Evolutionary conservation across 2,797 vertebrate genomes (phyloP).

Genomic region (Borostomias antarcticus): DNA sequence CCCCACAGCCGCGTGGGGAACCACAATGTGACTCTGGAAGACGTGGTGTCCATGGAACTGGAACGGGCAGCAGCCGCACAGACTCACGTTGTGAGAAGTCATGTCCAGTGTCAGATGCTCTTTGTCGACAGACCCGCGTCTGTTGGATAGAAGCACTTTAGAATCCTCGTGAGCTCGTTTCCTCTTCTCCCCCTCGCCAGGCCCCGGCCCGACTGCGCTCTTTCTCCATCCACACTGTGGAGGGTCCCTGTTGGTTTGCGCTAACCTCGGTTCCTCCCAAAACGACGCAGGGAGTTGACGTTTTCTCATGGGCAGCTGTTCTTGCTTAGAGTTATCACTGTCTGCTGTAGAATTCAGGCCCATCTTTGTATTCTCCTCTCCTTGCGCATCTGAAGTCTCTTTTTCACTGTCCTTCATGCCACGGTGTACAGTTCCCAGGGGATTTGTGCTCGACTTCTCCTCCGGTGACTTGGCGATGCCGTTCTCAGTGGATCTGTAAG

Average conservation of each 20-base stretch:
- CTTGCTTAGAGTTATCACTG: slow-evolving; percentile 58
- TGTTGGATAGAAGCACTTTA: slow-evolving; percentile 52
- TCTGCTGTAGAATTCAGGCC: slow-evolving; percentile 59
- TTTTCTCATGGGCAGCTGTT: slow-evolving; percentile 96
- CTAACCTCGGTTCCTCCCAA: slow-evolving; percentile 92
- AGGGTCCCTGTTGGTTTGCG: slow-evolving; percentile 61
- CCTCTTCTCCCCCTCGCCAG: slow-evolving; percentile 54
- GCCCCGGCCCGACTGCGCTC: slow-evolving; percentile 46
- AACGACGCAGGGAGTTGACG: slow-evolving; percentile 96
- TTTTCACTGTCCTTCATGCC: slow-evolving; percentile 58
- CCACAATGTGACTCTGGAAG: slow-evolving; percentile 76
- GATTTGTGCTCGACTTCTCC: slow-evolving; percentile 52
- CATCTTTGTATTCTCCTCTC: slow-evolving; percentile 40
- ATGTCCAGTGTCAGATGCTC: slow-evolving; percentile 75
- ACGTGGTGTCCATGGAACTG: slow-evolving; percentile 87
- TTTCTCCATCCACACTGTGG: slow-evolving; percentile 63
- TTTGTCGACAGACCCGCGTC: slow-evolving; percentile 64
- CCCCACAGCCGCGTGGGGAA: slow-evolving; percentile 78
- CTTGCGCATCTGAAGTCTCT: slow-evolving; percentile 38
- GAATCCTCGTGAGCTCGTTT: slow-evolving; percentile 60
- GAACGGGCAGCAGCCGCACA: slow-evolving; percentile 89
- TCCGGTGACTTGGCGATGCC: slow-evolving; percentile 65
- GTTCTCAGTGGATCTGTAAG: slow-evolving; percentile 72
- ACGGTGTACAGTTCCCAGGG: slow-evolving; percentile 46
- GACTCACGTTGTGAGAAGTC: slow-evolving; percentile 68